A percentile compares a stretch with the other conserved stretches of the same genome.
Conservation (phyloP, 2,888 invertebrate species). For the Argynnis bischoffii region DNA sequence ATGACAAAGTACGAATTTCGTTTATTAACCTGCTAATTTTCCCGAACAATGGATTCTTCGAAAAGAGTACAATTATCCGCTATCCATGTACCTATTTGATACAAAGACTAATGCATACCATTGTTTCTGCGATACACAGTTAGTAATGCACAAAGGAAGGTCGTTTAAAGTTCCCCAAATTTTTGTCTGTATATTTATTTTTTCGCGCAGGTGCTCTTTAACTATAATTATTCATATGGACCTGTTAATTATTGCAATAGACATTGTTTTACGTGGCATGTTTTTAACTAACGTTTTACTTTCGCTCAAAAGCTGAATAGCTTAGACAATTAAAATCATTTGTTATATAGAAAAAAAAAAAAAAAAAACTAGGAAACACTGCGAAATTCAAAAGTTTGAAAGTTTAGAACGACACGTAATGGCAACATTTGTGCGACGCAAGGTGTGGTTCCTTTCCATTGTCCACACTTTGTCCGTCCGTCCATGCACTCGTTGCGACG, state of each 20-base stretch:
- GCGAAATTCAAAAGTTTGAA: constrained; percentile 17
- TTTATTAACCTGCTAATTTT: constrained; percentile 32
- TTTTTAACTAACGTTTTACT: neutral
- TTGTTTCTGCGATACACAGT: constrained; percentile 74
- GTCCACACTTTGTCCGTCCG: constrained; percentile 47
- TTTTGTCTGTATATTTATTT: constrained; percentile 8
- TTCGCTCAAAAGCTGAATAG: too few species aligned
- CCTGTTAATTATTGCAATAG: neutral
- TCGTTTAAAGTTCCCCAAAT: constrained; percentile 20
- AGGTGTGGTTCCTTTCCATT: constrained; percentile 70
- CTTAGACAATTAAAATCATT: neutral
- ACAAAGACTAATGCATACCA: constrained; percentile 73
- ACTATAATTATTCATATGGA: constrained; percentile 12
- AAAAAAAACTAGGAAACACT: constrained; percentile 27
- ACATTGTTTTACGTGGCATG: neutral
- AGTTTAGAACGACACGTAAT: constrained; percentile 37
- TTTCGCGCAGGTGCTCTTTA: constrained; percentile 10
- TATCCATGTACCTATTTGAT: constrained; percentile 75
- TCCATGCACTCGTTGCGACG: constrained; percentile 29
- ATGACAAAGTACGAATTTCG: constrained; percentile 15
- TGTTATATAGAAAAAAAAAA: constrained; percentile 19
- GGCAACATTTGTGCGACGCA: constrained; percentile 44
- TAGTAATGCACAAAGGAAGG: constrained; percentile 68
- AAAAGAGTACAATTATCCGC: constrained; percentile 72
- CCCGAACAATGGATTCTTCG: constrained; percentile 31